Evolutionary conservation across 1,140 invertebrate genomes (phyloP), one percentile per base, ranked within the genome.

Genomic region (Wiebesia pumilae): DNA sequence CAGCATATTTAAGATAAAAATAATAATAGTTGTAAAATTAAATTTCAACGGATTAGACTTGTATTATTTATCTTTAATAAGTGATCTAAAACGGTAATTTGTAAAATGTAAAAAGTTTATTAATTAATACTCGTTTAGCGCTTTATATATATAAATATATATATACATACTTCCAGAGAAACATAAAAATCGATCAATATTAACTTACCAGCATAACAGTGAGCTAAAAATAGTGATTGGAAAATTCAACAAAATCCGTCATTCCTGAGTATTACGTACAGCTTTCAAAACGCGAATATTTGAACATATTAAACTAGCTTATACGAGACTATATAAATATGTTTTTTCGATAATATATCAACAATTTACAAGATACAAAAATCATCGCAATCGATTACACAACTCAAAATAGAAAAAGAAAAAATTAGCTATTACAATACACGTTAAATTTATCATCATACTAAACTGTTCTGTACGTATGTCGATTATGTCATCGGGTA

Each of bases 161-260:
- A 19, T 4, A 24, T 1, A 43, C 24, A 43, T 6, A 43, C 27
- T 75, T 21, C 21, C 24, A 24, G 21, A 43, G 12, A 43, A 43
- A 10, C 38, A 75, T 75, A 43, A 75, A 75, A 43, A n/a, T 75
- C 40, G 71, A 75, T 75, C 24, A 24, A 75, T 27, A 75, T 75
- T 75, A 43, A 12, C 40, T 43, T 27, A 33, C 21, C 21, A 14
- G 24, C 43, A 75, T n/a, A 40, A 75, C 21, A 19, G 35, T 16
- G 30, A 43, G 24, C 38, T 75, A 75, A 43, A 75, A 75, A 75
- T 75, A 75, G 24, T 35, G 3, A 43, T 43, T 75, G 27, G 71
- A n/a, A 40, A 43, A 43, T 75, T 43, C 71, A 43, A 75, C n/a
- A 43, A n/a, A 75, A 43, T n/a, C 16, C 7, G 1, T 14, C 9